Base-by-base conservation (phyloP, 2,888 invertebrate genomes). In the Tetragnatha montana region DNA sequence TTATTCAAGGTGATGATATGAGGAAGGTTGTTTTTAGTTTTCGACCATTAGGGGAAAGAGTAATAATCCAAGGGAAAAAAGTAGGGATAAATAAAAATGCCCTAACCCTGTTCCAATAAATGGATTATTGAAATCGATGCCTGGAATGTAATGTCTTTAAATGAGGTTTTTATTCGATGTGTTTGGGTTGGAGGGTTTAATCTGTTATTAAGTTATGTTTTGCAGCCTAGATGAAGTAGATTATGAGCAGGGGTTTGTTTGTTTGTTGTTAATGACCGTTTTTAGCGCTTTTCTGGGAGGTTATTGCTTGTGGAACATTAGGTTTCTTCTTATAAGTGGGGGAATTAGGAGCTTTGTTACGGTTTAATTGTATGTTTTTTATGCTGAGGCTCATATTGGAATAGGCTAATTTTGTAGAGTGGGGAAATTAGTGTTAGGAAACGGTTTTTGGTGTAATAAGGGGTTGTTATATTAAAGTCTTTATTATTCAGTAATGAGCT, bases 1-100 rank as follows among this genome's bases (percentile, higher is more conserved):
- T 89, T 89, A 89, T 89, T 89, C 89, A 89, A 89, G 89, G 89
- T 89, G 85, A 89, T 89, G 81, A 89, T 89, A 89, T 71, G 71
- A 35, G 35, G 35, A 71, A 76, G 85, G 51, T 85, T 35, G 81
- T 89, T 89, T 89, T 85, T 85, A 86, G 85, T 86, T 85, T 86
- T 85, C 47, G 81, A 81, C 85, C 76, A 89, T 89, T 89, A 89
- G 85, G 70, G 85, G 35, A 35, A 35, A 12, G 60, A 68, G 85
- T 89, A 89, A 89, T 89, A 81, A 89, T 86, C 76, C 80, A 76
- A 19, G 21, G n/a, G 75, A 83, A 75, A 81, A 85, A 75, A 89
- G 10, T 17, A 60, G 7, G 49, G 85, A 89, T 78, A 89, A 89
- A 81, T 76, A 84, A 86, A 80, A 86, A 50, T 50, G 81, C 75